A percentile compares a stretch with the other conserved stretches of the same genome.
phyloP scores from a whole-genome alignment of 2,888 invertebrate species.

The Pammene aurita region DNA sequence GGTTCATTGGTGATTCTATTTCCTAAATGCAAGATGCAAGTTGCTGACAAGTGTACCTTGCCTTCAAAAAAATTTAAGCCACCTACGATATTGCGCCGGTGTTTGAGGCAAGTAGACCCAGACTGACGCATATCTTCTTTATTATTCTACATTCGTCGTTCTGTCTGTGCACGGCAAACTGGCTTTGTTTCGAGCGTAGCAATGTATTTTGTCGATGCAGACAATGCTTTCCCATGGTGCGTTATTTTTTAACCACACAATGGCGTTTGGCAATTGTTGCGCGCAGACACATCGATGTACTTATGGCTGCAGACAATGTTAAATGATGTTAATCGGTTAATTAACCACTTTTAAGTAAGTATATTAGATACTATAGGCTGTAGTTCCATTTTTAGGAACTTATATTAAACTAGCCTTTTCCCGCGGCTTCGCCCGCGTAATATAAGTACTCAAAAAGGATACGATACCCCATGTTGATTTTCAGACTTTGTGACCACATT shows the following conservation, averaged over 20 bases:
- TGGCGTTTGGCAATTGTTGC: slow-evolving; percentile 70
- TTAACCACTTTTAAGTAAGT: slow-evolving; percentile 40
- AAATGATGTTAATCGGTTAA: slow-evolving; percentile 56
- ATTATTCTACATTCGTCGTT: slow-evolving; percentile 51
- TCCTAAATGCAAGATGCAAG: too few species aligned
- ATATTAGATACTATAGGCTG: neutral
- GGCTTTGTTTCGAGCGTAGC: slow-evolving; percentile 52
- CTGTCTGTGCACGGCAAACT: slow-evolving; percentile 46
- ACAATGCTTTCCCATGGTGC: slow-evolving; percentile 67
- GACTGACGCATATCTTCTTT: slow-evolving; percentile 41
- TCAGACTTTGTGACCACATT: too few species aligned
- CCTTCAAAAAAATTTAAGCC: too few species aligned
- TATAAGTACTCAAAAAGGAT: too few species aligned
- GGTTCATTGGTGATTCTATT: too few species aligned
- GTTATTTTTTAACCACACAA: slow-evolving; percentile 64
- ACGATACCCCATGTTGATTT: too few species aligned
- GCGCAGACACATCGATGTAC: slow-evolving; percentile 42
- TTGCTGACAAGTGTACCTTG: too few species aligned
- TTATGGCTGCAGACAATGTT: slow-evolving; percentile 47
- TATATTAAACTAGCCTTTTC: too few species aligned
- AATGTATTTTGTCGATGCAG: slow-evolving; percentile 48
- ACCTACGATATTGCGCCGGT: neutral
- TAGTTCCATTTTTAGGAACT: too few species aligned
- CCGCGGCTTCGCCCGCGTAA: too few species aligned
- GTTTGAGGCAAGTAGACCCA: neutral